These are phyloP conservation scores for Bufo gargarizans DNA, from an alignment of 2,113 vertebrate species.

Conservation along the genomic window DNA sequence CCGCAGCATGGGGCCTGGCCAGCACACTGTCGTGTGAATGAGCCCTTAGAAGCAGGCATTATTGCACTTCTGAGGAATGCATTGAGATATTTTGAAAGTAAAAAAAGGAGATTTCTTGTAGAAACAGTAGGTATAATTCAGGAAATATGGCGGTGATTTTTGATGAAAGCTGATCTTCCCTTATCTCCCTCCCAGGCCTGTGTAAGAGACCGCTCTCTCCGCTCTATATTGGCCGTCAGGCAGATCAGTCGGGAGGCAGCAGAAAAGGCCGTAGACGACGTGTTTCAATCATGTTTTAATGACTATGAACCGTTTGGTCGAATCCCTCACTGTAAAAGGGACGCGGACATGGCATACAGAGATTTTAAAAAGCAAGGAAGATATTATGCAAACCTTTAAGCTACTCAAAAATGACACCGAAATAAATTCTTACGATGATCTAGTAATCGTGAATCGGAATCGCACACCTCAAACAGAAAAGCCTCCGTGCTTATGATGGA, in stretches of 20 bases:
- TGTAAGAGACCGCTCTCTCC: slow-evolving; percentile 86
- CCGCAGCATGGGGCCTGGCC: too few species aligned
- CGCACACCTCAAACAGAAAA: background rate
- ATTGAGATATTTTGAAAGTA: too few species aligned
- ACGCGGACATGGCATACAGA: slow-evolving; percentile 84
- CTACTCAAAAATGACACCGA: background rate
- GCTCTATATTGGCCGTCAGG: slow-evolving; percentile 92
- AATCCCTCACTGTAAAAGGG: slow-evolving; percentile 85
- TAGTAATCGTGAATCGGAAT: background rate
- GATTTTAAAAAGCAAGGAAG: slow-evolving; percentile 87
- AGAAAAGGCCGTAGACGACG: slow-evolving; percentile 87
- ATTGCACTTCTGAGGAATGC: too few species aligned
- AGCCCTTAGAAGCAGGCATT: too few species aligned
- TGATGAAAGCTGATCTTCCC: background rate
- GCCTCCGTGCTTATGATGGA: background rate
- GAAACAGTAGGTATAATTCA: background rate
- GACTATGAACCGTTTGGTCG: slow-evolving; percentile 93
- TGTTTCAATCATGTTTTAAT: slow-evolving; percentile 92
- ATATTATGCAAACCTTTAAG: slow-evolving; percentile 85
- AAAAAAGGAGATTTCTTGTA: too few species aligned
- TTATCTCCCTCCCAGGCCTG: slow-evolving; percentile 77
- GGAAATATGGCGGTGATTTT: background rate
- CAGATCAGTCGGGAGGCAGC: slow-evolving; percentile 84
- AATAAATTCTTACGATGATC: too few species aligned
- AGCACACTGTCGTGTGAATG: too few species aligned